Base-by-base conservation (phyloP, 23 tunicate species). In the Halocynthia roretzi region DNA sequence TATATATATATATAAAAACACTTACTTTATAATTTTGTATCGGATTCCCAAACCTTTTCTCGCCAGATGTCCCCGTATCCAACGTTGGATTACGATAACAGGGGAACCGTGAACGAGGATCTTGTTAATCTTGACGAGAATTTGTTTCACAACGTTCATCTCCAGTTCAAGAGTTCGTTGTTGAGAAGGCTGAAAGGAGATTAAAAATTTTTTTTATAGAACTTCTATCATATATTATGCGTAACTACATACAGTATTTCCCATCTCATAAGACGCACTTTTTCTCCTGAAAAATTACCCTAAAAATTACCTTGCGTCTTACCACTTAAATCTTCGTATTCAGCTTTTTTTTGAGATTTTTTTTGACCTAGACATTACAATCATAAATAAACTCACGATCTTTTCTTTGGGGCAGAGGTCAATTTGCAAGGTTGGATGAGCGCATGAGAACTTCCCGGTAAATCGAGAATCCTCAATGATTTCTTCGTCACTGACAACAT, bases 401-500 rank as follows among this genome's bases (percentile, higher is more conserved):
- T 52, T 76, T 80, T 89, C 87, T 69, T 83, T 89, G 6, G 96
- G 96, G 56, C 96, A 89, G 0, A 89, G 81, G 53, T 89, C 96
- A 66, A 89, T 80, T 53, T 23, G 70, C 10, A 92, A 70, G 7
- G 65, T 18, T 55, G 98, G 87, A 72, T 86, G 84, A 52, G 71
- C 10, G 5, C 92, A 78, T 6, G 11, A 51, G 53, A 92, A 92
- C 11, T 80, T 71, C 23, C 76, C 84, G 9, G 84, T 83, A 61
- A 86, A 86, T 5, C 66, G 40, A 64, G 92, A 84, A 78, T 92
- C 98, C 61, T 92, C 98, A 8, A 92, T 92, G 23, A 92, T 86
- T 82, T 92, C 98, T 7, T 86, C 91, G 76, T 92, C 98, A 0
- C 80, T 81, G 53, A 92, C 68, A 51, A 92, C 92, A 60, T 92